These are phyloP conservation scores for Protonemura montana DNA, from an alignment of 2,888 invertebrate genomes.

Conservation along the genomic window DNA sequence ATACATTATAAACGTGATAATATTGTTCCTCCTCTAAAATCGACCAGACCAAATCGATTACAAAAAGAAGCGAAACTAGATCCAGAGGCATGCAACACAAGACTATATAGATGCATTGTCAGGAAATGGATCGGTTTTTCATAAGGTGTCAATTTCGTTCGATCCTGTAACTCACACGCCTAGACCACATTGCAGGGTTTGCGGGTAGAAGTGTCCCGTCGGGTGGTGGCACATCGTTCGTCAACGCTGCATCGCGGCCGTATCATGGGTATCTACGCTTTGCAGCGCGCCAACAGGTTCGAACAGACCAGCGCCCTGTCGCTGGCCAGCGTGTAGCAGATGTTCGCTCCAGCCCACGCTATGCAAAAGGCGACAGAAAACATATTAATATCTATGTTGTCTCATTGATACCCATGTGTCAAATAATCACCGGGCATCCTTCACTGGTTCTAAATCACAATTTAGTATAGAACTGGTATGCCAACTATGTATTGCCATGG, in stretches of 20 bases:
- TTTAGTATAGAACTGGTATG: neutral
- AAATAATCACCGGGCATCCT: constrained; percentile 25
- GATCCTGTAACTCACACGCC: neutral
- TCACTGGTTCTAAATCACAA: neutral
- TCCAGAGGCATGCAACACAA: neutral
- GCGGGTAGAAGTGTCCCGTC: neutral
- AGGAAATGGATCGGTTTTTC: neutral
- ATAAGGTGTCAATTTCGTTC: neutral
- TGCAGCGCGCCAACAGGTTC: neutral
- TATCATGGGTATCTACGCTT: neutral
- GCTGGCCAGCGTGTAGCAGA: neutral
- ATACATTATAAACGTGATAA: neutral
- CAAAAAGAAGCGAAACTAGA: neutral
- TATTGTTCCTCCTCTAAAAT: neutral
- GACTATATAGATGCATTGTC: neutral
- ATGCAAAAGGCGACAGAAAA: neutral
- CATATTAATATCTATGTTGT: constrained; percentile 36
- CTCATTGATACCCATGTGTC: constrained; percentile 24
- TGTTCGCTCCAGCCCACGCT: neutral
- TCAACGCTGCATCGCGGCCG: neutral
- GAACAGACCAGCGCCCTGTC: neutral
- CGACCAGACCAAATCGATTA: neutral
- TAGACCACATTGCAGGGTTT: neutral
- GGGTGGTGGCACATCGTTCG: neutral
- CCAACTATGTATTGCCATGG: neutral